Percentiles rank a stretch among this genome's conserved stretches.
Evolutionary conservation across 2,888 invertebrate species (phyloP).

Genomic region (Xiphydria camelus): DNA sequence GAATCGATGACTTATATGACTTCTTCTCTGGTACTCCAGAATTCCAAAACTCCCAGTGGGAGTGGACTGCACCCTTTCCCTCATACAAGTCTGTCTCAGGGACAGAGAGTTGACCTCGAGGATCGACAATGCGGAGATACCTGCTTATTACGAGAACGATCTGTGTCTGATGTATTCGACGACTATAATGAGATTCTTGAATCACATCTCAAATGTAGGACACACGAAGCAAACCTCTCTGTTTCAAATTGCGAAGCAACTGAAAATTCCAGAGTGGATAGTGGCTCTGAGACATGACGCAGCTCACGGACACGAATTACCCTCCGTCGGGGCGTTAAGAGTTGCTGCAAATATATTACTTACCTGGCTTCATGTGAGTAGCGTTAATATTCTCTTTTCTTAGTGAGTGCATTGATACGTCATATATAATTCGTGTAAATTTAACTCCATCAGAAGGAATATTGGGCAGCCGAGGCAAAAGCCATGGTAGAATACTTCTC

Average conservation of each 20-base stretch:
- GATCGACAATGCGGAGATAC: conserved; percentile 39
- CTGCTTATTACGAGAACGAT: conserved; percentile 56
- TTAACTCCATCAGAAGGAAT: conserved; percentile 59
- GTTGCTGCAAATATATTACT: conserved; percentile 67
- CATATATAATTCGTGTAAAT: too few species aligned
- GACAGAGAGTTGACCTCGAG: conserved; percentile 48
- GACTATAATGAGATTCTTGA: conserved; percentile 69
- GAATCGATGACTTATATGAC: too few species aligned
- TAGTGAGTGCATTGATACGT: too few species aligned
- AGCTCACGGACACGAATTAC: conserved; percentile 72
- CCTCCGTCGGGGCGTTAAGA: conserved; percentile 66
- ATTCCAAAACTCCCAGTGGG: conserved; percentile 48
- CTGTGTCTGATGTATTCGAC: conserved; percentile 66
- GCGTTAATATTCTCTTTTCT: too few species aligned
- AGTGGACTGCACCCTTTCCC: conserved; percentile 47
- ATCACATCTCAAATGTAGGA: conserved; percentile 65
- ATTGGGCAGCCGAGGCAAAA: conserved; percentile 66
- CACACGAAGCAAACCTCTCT: conserved; percentile 60
- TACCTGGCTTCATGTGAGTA: conserved; percentile 67
- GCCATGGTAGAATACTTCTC: conserved; percentile 58
- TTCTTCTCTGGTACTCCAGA: conserved; percentile 26
- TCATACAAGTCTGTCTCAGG: conserved; percentile 48
- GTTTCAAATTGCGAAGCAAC: conserved; percentile 65
- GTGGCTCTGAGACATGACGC: conserved; percentile 77
- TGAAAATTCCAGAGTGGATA: conserved; percentile 79